Evolutionary conservation across 2,113 vertebrate genomes (phyloP).

Genomic region (Isurus oxyrinchus): DNA sequence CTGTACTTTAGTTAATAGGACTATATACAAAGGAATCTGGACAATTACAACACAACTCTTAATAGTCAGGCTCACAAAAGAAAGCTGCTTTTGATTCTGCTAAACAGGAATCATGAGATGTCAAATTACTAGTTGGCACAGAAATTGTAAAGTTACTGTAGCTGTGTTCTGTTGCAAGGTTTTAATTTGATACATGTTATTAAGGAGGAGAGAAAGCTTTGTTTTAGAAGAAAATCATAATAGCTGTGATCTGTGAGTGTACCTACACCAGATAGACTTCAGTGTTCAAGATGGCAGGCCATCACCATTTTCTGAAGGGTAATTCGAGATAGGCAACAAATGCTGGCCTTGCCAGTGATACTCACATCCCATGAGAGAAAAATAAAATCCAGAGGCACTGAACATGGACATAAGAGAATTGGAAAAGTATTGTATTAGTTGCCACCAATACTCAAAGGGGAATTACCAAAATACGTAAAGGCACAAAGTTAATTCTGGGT

Average conservation of each 20-base stretch:
- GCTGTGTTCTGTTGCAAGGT: background rate
- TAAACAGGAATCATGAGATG: background rate
- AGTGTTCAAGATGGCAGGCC: background rate
- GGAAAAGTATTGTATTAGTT: background rate
- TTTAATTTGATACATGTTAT: background rate
- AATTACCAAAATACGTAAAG: background rate
- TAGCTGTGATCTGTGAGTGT: background rate
- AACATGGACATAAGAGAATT: background rate
- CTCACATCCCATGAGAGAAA: background rate
- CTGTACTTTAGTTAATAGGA: background rate
- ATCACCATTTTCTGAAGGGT: background rate
- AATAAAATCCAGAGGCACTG: background rate
- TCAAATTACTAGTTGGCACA: background rate
- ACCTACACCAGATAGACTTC: background rate
- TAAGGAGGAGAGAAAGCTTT: background rate
- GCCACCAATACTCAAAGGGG: background rate
- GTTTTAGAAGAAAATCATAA: background rate
- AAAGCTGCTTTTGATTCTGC: background rate
- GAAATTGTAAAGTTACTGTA: background rate
- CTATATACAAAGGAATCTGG: background rate
- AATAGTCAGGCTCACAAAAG: background rate
- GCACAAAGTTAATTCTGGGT: background rate
- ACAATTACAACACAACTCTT: background rate
- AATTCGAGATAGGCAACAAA: background rate
- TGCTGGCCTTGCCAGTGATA: background rate